Base-by-base conservation (phyloP, 2,797 vertebrate genomes). In the Myioborus miniatus region DNA sequence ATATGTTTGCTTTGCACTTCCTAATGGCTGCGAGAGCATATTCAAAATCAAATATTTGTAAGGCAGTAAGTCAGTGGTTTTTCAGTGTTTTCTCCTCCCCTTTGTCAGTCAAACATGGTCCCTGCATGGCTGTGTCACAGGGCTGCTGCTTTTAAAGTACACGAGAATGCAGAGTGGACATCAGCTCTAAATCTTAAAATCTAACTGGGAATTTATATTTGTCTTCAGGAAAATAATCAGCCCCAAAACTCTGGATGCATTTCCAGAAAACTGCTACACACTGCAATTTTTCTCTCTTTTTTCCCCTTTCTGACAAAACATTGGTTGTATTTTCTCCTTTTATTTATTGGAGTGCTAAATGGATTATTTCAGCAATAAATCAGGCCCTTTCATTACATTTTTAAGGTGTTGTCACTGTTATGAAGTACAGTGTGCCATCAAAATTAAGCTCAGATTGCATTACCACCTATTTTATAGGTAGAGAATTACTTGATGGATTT, bases 381-480 rank as follows among this genome's bases (percentile, higher is more conserved):
- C 95, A 96, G 72, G 30, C 34, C 83, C 83, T 93, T 95, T 93
- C 96, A 97, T 95, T 96, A 94, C 96, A 47, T 93, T 96, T 97
- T 96, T 96, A 97, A 95, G 95, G 96, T 96, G 96, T 90, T 97
- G 96, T 97, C 95, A 91, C 95, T 90, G 94, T 97, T 96, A 94
- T 96, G 95, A 96, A 97, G 95, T 96, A 96, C 95, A 79, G 95
- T 2, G 93, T 93, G 96, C 91, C 96, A 96, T 97, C 96, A 96
- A 95, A 97, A 97, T 97, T 97, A 97, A 97, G 95, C 95, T 95
- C 95, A 91, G 95, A 90, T 93, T 96, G 95, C 93, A 96, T 96
- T 96, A 95, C 94, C 95, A 90, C 95, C 95, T 93, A 76, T 87
- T 97, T 96, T 95, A 96, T 93, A 95, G 94, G 81, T 70, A 70